phyloP scores from a whole-genome alignment of 2,797 vertebrate genomes.

The Urosaurus nigricauda region DNA sequence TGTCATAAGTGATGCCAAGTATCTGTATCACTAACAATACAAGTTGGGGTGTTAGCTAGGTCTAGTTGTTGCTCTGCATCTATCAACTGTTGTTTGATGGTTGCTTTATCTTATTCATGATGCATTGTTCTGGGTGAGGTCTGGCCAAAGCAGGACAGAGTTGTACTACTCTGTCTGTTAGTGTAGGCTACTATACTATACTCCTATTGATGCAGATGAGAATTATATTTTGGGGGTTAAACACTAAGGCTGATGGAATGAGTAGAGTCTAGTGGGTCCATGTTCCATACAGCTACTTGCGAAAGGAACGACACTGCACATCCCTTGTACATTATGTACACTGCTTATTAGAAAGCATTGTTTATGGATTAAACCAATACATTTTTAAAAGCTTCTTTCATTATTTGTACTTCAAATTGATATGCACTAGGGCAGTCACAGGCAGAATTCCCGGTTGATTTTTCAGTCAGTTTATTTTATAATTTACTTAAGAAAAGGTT shows the following conservation, averaged over 20 bases:
- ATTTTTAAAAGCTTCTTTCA: not conserved
- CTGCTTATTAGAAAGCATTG: not conserved
- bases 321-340: not conserved
- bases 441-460: not conserved
- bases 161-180: too few species aligned
- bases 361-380: not conserved
- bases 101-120: too few species aligned
- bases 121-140: too few species aligned
- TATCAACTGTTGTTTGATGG: too few species aligned
- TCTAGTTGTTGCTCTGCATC: too few species aligned
- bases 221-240: not conserved
- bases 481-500: not conserved
- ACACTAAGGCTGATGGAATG: too few species aligned
- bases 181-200: too few species aligned
- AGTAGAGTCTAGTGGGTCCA: not conserved
- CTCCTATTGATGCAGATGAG: too few species aligned
- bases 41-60: too few species aligned
- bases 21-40: too few species aligned
- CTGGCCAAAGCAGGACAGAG: too few species aligned
- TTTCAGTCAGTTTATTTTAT: slow-evolving; percentile 15
- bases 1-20: too few species aligned
- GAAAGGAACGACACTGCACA: not conserved
- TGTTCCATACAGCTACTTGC: not conserved
- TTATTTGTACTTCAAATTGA: slow-evolving; percentile 1
- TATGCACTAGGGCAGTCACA: not conserved